Evolutionary conservation across 2,797 vertebrate genomes (phyloP).

Genomic region (Rallus crepitans): DNA sequence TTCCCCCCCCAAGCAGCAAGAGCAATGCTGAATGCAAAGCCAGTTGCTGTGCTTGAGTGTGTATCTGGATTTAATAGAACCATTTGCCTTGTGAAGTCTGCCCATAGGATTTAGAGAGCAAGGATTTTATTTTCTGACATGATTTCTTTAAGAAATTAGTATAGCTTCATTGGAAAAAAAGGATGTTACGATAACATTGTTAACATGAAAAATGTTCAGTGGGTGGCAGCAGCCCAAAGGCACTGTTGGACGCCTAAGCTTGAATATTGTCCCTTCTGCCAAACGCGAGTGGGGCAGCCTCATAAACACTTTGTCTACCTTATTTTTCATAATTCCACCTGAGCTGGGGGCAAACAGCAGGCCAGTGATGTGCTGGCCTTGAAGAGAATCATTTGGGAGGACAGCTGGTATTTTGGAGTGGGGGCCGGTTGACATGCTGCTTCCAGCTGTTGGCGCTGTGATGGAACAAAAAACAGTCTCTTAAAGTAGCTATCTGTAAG

Average conservation of each 20-base stretch:
- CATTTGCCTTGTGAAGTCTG: neutral
- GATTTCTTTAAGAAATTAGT: neutral
- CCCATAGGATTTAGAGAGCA: neutral
- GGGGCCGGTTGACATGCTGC: neutral
- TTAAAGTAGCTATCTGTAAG: rapidly evolving
- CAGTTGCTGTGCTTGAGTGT: neutral
- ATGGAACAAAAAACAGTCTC: neutral
- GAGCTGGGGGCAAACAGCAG: neutral
- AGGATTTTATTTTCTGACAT: neutral
- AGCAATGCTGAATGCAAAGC: neutral
- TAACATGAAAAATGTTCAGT: neutral
- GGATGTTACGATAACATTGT: neutral
- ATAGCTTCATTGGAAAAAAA: neutral
- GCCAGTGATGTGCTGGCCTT: neutral
- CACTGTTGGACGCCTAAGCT: neutral
- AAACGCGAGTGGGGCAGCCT: neutral
- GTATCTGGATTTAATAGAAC: neutral
- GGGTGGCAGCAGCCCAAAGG: neutral
- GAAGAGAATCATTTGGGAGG: neutral
- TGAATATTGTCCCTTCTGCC: neutral
- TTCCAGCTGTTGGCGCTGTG: neutral
- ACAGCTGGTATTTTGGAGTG: neutral
- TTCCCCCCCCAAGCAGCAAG: neutral
- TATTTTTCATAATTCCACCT: neutral
- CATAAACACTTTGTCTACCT: neutral